Base-by-base conservation (phyloP, 2,888 invertebrate genomes). In the Caprella mutica region DNA sequence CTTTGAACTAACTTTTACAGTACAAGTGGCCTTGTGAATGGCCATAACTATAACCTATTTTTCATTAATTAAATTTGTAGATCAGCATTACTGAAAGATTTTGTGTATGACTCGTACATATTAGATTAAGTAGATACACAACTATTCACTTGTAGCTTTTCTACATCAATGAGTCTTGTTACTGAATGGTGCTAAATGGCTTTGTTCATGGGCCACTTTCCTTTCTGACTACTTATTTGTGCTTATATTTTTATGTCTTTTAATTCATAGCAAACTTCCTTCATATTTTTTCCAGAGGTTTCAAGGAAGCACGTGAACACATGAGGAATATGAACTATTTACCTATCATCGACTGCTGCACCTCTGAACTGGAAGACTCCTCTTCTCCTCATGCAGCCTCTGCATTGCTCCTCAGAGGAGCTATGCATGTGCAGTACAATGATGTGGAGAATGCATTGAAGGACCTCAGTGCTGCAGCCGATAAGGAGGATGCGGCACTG, bases 351-450 rank as follows among this genome's bases (percentile, higher is more conserved):
- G 75, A 81, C 39, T 80, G 84, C 21, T 92, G 91, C 71, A 82
- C 82, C 24, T 82, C 86, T 69, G 88, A 89, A 74, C 76, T 91
- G 42, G 79, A 59, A 30, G 57, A 81, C 63, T 75, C 75, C 0
- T 76, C 68, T 5, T 68, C 69, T 23, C 56, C 66, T 14, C 66
- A 70, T 58, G 61, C 65, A 24, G 61, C 68, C 8, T 69, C 73
- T 65, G 84, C 90, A 0, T 72, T 84, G 62, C 77, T 91, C n/a
- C 73, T 93, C 66, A 78, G 91, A 58, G 88, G 85, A 35, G 89
- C 92, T 21, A 87, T 93, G 72, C 81, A 85, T 71, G 76, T 89
- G 58, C 75, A 93, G 29, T 77, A 81, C 38, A 89, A 89, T 4
- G 80, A 83, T 69, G 83, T 86, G 68, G 79, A 81, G 38, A 80